Base-by-base conservation (phyloP, 2,888 invertebrate genomes). In the Philaethria dido region DNA sequence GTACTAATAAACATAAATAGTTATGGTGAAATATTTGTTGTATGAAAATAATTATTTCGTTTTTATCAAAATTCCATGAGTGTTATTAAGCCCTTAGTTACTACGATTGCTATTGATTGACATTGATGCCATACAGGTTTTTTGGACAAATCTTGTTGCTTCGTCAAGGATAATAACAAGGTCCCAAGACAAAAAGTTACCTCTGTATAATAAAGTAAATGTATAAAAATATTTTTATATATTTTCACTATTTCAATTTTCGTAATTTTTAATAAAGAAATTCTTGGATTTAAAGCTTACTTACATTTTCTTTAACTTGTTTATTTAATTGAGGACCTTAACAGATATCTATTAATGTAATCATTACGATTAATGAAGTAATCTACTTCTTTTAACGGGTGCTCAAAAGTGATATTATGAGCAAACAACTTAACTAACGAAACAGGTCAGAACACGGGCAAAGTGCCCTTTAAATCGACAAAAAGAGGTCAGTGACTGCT, bases 401-500 rank as follows among this genome's bases (percentile, higher is more conserved):
- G 45, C 29, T 33, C 6, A 33, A 36, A 33, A 47, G 2, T 29
- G 57, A 64, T 48, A 64, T 14, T 60, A 45, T 18, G 11, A 64
- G 42, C 50, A 48, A 29, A 29, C 52, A 52, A 62, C 52, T 62
- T 39, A 55, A 47, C 57, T 63, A 66, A 73, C 69, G 80, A 86
- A 87, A 84, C 86, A 88, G 88, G 87, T 89, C 85, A 83, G 82
- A 84, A 81, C 80, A 82, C 83, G 83, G 80, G 81, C 78, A 76
- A 73, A 79, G 78, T 80, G 80, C 78, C 77, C 78, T 78, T 79
- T 76, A 78, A 77, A 78, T 78, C 80, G 76, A 82, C 84, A 82
- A 84, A 89, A 88, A 86, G 86, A 81, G 90, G 91, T 91, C 91
- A 90, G 80, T 88, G 91, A 90, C 89, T 88, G 87, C 83, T 77